phyloP scores from a whole-genome alignment of 2,888 invertebrate genomes.

The Strigamia maritima region DNA sequence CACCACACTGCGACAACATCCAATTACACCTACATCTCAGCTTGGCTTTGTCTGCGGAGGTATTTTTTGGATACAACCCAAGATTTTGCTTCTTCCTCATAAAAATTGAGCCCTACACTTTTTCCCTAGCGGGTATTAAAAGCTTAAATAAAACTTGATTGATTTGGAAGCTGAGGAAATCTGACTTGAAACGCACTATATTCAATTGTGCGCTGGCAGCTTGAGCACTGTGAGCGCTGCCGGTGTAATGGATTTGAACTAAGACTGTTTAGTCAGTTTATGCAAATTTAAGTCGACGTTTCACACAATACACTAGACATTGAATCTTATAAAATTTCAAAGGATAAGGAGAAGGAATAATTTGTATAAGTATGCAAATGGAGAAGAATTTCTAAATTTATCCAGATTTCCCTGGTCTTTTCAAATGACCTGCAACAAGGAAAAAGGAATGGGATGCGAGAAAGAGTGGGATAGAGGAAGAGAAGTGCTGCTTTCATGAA shows the following conservation, averaged over 20 bases:
- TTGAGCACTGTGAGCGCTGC: background rate
- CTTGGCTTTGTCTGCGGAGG: conserved; percentile 25
- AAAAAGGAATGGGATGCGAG: background rate
- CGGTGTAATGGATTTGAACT: background rate
- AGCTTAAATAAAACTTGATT: conserved; percentile 34
- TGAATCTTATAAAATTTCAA: background rate
- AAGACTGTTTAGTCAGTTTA: background rate
- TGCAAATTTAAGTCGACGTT: conserved; percentile 6
- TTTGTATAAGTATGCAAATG: background rate
- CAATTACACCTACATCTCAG: conserved; percentile 32
- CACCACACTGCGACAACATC: conserved; percentile 34
- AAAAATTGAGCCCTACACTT: conserved; percentile 30
- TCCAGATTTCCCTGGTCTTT: conserved; percentile 27
- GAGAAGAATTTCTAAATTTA: background rate
- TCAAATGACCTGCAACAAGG: conserved; percentile 21
- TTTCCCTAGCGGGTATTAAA: conserved; percentile 32
- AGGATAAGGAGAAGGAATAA: background rate
- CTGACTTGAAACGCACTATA: conserved; percentile 28
- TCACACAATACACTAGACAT: background rate
- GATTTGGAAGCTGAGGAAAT: conserved; percentile 21
- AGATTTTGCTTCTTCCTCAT: conserved; percentile 32
- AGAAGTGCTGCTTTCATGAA: conserved; percentile 19
- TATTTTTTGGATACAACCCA: conserved; percentile 28
- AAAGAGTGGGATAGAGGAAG: background rate
- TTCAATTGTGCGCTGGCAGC: conserved; percentile 1